Percentiles rank a stretch among this genome's conserved stretches.
These are phyloP conservation scores for Erythrocercus mccallii DNA, from an alignment of 2,113 vertebrate species.

Conservation along the genomic window DNA sequence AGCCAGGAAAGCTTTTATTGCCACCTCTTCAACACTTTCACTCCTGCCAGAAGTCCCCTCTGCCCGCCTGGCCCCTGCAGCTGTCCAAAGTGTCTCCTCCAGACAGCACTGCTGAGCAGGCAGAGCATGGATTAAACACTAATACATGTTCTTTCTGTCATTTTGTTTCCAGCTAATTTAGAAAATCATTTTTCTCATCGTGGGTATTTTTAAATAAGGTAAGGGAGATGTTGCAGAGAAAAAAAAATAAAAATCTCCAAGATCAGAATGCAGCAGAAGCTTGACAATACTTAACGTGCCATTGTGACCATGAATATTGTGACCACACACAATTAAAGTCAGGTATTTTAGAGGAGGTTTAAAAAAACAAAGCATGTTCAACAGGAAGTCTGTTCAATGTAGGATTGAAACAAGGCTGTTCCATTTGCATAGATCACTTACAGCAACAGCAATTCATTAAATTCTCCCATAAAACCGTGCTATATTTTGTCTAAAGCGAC, in stretches of 20 bases:
- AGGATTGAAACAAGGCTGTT: constrained; percentile 11
- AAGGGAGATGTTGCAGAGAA: background rate
- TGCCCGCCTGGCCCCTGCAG: background rate
- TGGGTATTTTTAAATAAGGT: background rate
- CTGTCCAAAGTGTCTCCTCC: constrained; percentile 32
- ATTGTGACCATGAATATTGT: background rate
- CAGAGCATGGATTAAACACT: background rate
- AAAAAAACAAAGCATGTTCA: constrained; percentile 5
- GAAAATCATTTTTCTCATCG: background rate
- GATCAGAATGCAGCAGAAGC: background rate
- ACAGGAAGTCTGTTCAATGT: constrained; percentile 10
- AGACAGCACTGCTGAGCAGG: constrained; percentile 11
- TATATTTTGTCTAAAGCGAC: constrained; percentile 48
- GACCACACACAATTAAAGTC: background rate
- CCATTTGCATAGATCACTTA: constrained; percentile 44
- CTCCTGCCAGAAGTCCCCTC: background rate
- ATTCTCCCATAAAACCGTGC: background rate
- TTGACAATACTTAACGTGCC: background rate
- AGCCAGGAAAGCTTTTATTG: background rate
- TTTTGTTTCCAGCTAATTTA: background rate
- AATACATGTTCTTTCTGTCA: background rate
- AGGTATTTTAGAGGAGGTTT: background rate
- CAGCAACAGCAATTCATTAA: constrained; percentile 18
- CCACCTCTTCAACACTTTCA: constrained; percentile 13
- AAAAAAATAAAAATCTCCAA: background rate